Conservation (phyloP, 2,797 vertebrate genomes). For the Sphenopsis melanotis region DNA sequence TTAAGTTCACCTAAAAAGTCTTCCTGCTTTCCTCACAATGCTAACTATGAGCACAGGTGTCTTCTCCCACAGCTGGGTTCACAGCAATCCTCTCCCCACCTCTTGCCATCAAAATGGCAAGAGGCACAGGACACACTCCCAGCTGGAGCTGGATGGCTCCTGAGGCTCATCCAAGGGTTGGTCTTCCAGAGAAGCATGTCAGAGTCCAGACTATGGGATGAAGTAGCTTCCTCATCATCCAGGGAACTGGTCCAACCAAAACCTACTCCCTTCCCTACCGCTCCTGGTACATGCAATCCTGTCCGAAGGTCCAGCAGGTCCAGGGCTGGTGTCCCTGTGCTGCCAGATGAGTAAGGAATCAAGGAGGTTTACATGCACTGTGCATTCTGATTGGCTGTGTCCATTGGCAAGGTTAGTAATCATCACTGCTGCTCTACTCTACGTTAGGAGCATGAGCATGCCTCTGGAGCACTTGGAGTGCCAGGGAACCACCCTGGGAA, state of each 20-base stretch:
- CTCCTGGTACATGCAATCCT: not conserved
- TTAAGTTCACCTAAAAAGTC: not conserved
- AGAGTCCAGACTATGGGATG: not conserved
- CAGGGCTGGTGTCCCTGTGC: not conserved
- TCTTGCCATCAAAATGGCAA: not conserved
- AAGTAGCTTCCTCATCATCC: not conserved
- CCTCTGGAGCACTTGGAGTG: not conserved
- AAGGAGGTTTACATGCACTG: slow-evolving; percentile 49
- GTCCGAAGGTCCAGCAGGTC: not conserved
- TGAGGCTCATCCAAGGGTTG: not conserved
- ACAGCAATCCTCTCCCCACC: not conserved
- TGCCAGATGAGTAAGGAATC: not conserved
- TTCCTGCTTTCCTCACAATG: not conserved
- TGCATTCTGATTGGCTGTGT: not conserved
- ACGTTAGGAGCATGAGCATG: slow-evolving; percentile 70
- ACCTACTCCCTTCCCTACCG: not conserved
- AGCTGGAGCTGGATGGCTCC: not conserved
- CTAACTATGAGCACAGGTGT: not conserved
- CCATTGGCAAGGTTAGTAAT: slow-evolving; percentile 60
- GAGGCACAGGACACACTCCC: not conserved
- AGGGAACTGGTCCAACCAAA: not conserved
- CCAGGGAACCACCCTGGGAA: slow-evolving; percentile 51
- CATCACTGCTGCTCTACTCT: slow-evolving; percentile 46
- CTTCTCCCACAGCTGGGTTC: not conserved
- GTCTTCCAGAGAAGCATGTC: not conserved